Conservation (phyloP, 2,113 vertebrate genomes). For the Malurus cyaneus region DNA sequence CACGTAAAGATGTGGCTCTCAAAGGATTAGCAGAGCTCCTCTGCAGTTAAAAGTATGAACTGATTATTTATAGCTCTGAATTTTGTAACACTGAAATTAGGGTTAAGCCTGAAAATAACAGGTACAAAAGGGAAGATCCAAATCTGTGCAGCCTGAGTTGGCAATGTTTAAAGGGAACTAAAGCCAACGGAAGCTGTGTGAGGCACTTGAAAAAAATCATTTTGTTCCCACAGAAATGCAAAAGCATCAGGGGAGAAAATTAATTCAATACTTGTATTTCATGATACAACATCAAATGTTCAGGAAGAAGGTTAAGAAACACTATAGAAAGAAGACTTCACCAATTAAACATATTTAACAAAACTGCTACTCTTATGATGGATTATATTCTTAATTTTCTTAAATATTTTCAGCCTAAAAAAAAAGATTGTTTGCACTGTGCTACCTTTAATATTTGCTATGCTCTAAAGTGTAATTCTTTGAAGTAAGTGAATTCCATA, state of each 20-base stretch:
- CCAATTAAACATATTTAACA: background rate
- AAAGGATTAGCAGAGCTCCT: constrained; percentile 19
- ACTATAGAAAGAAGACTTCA: background rate
- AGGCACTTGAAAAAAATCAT: constrained; percentile 45
- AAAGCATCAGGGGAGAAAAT: constrained; percentile 20
- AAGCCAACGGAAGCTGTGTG: constrained; percentile 51
- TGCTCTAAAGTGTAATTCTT: background rate
- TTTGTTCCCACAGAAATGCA: constrained; percentile 50
- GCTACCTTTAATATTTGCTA: background rate
- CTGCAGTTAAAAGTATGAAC: background rate
- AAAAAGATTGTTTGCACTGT: background rate
- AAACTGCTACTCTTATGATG: background rate
- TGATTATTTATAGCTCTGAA: constrained; percentile 37
- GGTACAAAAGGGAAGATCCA: constrained; percentile 29
- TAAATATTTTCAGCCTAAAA: background rate
- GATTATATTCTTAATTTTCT: background rate
- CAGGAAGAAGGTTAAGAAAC: background rate
- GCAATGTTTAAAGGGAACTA: constrained; percentile 32
- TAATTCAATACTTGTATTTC: constrained; percentile 5
- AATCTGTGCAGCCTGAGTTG: constrained; percentile 26
- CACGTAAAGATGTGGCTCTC: background rate
- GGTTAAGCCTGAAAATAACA: constrained; percentile 46
- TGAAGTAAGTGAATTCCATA: background rate
- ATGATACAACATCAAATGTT: background rate
- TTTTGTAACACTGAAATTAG: constrained; percentile 26